phyloP scores from a whole-genome alignment of 2,113 vertebrate genomes.

The Carettochelys insculpta region DNA sequence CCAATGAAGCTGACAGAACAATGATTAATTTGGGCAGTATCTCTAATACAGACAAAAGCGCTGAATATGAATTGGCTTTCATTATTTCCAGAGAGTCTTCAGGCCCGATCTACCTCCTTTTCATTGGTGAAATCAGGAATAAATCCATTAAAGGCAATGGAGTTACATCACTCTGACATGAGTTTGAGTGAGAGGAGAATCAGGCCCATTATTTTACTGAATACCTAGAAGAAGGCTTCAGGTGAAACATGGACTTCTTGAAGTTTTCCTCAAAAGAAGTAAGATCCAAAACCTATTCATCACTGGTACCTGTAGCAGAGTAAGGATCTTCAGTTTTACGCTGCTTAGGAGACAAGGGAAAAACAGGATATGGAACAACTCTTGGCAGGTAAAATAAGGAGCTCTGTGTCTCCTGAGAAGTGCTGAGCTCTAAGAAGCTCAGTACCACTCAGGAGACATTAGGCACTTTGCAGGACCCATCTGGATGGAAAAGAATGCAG shows the following conservation, averaged over 20 bases:
- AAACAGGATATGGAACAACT: neutral
- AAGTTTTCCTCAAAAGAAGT: neutral
- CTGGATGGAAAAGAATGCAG: neutral
- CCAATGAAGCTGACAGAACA: neutral
- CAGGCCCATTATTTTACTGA: neutral
- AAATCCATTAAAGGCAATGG: accelerated
- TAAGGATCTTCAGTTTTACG: constrained; percentile 25
- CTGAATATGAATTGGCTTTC: neutral
- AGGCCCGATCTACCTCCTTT: neutral
- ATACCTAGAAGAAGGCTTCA: neutral
- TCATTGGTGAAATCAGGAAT: neutral
- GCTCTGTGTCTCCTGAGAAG: neutral
- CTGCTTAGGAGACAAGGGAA: constrained; percentile 4
- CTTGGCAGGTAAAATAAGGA: neutral
- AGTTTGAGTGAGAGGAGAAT: constrained; percentile 9
- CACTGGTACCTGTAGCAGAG: neutral
- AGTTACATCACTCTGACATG: neutral
- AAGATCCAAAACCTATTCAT: neutral
- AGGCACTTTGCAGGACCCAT: neutral
- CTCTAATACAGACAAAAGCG: neutral
- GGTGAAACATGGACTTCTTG: neutral
- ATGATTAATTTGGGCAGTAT: neutral
- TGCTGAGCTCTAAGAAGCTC: neutral
- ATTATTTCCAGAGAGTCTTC: neutral
- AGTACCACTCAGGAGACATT: no score